Base-by-base conservation (phyloP, 2,797 vertebrate genomes). In the Falco rusticolus region DNA sequence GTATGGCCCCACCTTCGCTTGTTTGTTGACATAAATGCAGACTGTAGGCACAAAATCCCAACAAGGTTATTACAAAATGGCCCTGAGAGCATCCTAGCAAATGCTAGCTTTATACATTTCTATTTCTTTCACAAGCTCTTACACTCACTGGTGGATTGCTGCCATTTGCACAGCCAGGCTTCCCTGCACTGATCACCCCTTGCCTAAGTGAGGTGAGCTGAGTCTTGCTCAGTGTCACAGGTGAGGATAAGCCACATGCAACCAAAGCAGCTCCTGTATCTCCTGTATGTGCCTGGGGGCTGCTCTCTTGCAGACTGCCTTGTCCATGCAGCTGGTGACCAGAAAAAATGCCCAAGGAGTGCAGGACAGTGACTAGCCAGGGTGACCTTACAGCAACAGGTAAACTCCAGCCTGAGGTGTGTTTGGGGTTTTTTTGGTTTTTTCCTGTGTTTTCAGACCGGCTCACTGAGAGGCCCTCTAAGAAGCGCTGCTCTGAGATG, bases 1-100 rank as follows among this genome's bases (percentile, higher is more conserved):
- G 97, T 99, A 99, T 0, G 99, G 99, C 68, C 99, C 99, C 1
- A 98, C 98, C 68, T 99, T 98, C 8, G 98, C 99, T 95, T 99
- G 98, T 63, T 99, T 99, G 98, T 99, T 99, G 98, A 99, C 98
- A 53, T 99, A 99, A 97, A 99, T 99, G 96, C 99, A 99, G 86
- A 99, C 99, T 99, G 98, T 34, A 87, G 94, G 39, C 50, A 97
- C 41, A 95, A 93, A 97, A 94, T 56, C 43, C 47, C 79, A 57
- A 21, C 8, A 18, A 16, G 11, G 48, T 84, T 74, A 41, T 74
- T 66, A 48, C n/a, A 64, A 72, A 47, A 50, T 0, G 25, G 31
- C 33, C 41, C n/a, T 6, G 61, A 77, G 57, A 80, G 19, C 43
- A 77, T 20, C 63, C 88, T 29, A 63, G 60, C 16, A 56, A 92